Conservation (phyloP, 2,113 vertebrate genomes). For the Prunella fulvescens region DNA sequence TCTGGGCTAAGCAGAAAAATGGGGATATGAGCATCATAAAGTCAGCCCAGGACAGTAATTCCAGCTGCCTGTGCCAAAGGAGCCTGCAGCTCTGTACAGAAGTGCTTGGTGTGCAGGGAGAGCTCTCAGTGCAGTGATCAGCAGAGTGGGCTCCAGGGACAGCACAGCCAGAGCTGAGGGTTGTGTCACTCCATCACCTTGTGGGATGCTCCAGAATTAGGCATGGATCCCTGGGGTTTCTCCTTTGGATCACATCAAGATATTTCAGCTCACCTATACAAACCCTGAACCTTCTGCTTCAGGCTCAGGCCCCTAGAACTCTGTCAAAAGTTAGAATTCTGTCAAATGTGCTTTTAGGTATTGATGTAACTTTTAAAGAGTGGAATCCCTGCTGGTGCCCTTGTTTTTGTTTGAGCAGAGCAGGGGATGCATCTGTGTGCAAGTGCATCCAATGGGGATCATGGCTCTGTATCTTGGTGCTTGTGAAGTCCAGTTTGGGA, state of each 20-base stretch:
- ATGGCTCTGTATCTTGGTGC: background rate
- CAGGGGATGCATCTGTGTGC: background rate
- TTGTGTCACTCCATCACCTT: fast-evolving
- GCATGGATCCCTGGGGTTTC: fast-evolving
- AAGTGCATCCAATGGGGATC: background rate
- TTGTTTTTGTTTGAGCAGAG: background rate
- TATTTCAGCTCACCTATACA: background rate
- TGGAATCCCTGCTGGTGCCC: background rate
- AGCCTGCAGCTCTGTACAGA: background rate
- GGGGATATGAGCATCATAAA: background rate
- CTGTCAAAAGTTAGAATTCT: background rate
- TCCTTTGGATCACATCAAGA: fast-evolving
- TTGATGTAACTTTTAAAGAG: background rate
- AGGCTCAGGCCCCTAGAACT: background rate
- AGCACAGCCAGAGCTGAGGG: background rate
- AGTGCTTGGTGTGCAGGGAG: background rate
- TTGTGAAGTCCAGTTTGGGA: background rate
- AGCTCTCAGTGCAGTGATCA: background rate
- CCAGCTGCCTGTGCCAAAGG: background rate
- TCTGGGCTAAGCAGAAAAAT: background rate
- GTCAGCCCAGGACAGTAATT: background rate
- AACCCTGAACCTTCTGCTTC: background rate
- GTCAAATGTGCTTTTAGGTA: background rate
- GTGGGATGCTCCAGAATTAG: background rate
- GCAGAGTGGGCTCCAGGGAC: background rate